Evolutionary conservation across 2,113 vertebrate species (phyloP), one percentile per base, ranked within the genome.

Genomic region (Onychorhynchus coronatus): DNA sequence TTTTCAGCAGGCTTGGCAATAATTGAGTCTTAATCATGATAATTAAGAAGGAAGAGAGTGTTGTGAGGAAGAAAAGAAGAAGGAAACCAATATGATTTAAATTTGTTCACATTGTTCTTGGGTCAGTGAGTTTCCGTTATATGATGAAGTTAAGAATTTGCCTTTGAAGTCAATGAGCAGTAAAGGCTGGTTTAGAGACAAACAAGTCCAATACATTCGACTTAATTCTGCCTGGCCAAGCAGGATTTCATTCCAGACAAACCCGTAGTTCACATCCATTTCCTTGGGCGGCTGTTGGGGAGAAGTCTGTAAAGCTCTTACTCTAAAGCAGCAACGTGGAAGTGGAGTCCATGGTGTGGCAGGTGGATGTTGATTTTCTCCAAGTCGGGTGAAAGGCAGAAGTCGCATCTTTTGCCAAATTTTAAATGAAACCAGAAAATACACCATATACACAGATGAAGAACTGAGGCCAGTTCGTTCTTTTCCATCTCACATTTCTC

Each of bases 61-160:
- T 20, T 83, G 30, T 33, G 70, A 85, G 86, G 79, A 92, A 58
- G 88, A 73, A 78, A 88, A 77, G 89, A 39, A 74, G 81, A 39
- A 92, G 61, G 80, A 58, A 25, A 94, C 94, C 84, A 72, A 50
- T 77, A 90, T 74, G 92, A 97, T 94, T 94, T 94, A 77, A 92
- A 91, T 95, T 93, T 96, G 93, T 92, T 93, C 93, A 79, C 24
- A 83, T 97, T 92, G 72, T 88, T 93, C 87, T 65, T 91, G 97
- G 98, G 96, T 97, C 96, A 42, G 46, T 95, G 96, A 44, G 67
- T 91, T 95, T 93, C 73, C 96, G 73, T 95, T 92, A 31, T 49
- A 42, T 85, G 92, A 90, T 62, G 88, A 89, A 95, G 96, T 89
- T 62, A 67, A 91, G 94, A 87, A 82, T 73, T 95, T 94, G 91